These are phyloP conservation scores for Anomalospiza imberbis DNA, from an alignment of 2,797 vertebrate genomes.

Conservation along the genomic window DNA sequence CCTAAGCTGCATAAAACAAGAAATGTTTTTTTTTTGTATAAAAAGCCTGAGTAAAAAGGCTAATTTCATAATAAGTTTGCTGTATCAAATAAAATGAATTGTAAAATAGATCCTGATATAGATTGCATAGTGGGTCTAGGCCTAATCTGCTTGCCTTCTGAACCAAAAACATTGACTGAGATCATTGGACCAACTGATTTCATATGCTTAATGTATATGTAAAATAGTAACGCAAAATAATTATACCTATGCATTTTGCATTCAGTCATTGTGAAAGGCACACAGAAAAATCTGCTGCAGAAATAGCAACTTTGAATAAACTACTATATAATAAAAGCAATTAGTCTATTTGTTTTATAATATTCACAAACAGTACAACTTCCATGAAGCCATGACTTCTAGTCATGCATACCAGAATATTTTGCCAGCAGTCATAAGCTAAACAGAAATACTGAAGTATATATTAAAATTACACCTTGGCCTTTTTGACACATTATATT, in stretches of 20 bases:
- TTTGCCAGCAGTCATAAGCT: constrained; percentile 39
- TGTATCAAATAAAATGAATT: background rate
- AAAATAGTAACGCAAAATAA: background rate
- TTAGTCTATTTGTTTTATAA: constrained; percentile 5
- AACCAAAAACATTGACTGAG: background rate
- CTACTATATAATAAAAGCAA: background rate
- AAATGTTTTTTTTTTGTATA: background rate
- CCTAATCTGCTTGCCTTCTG: background rate
- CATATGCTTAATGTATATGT: background rate
- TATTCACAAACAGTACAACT: constrained; percentile 26
- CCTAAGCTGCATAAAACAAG: background rate
- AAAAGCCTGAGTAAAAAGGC: background rate
- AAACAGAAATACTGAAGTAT: background rate
- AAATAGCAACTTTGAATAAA: constrained; percentile 8
- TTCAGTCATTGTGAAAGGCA: constrained; percentile 14
- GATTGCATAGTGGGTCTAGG: background rate
- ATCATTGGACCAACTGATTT: constrained; percentile 22
- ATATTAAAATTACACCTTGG: constrained; percentile 10
- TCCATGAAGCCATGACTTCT: background rate
- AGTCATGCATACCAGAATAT: background rate
- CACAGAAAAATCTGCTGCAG: background rate
- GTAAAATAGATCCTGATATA: background rate
- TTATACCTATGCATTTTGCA: background rate
- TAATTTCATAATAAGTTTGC: background rate
- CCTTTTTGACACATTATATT: constrained; percentile 15